Conservation (phyloP, 1,140 invertebrate genomes). For the Ectropis grisescens region DNA sequence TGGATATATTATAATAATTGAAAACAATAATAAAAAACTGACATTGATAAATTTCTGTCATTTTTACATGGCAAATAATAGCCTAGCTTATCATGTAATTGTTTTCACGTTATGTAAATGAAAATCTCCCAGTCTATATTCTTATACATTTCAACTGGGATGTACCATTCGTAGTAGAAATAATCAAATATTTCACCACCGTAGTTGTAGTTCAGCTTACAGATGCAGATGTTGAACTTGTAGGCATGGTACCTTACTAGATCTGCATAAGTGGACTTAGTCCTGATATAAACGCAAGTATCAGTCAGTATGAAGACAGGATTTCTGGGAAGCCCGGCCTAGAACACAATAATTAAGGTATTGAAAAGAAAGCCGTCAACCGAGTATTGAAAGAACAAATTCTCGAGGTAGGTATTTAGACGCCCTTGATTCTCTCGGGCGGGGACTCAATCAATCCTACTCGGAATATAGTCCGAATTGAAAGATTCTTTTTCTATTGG, state of each 20-base stretch:
- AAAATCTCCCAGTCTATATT: slow-evolving; percentile 10
- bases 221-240: slow-evolving; percentile 6
- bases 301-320: not conserved
- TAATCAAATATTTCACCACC: not conserved
- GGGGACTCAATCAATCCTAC: too few relatives aligned
- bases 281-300: slow-evolving; percentile 5
- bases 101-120: slow-evolving; percentile 9
- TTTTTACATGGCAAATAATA: too few relatives aligned
- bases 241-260: slow-evolving; percentile 3
- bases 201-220: not conserved
- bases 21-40: too few relatives aligned
- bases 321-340: not conserved
- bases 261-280: slow-evolving; percentile 2
- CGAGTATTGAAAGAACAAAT: not conserved
- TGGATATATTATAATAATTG: too few relatives aligned
- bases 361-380: not conserved
- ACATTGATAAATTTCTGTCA: too few relatives aligned
- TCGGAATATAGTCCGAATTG: too few relatives aligned
- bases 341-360: not conserved
- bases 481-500: too few relatives aligned
- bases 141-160: slow-evolving; percentile 4
- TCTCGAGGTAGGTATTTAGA: not conserved
- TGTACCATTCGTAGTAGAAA: slow-evolving; percentile 12
- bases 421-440: too few relatives aligned
- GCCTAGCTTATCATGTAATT: too few relatives aligned